A percentile compares a stretch with the other conserved stretches of the same genome.
phyloP scores from a whole-genome alignment of 2,888 invertebrate species.

The Cryptocephalus moraei region DNA sequence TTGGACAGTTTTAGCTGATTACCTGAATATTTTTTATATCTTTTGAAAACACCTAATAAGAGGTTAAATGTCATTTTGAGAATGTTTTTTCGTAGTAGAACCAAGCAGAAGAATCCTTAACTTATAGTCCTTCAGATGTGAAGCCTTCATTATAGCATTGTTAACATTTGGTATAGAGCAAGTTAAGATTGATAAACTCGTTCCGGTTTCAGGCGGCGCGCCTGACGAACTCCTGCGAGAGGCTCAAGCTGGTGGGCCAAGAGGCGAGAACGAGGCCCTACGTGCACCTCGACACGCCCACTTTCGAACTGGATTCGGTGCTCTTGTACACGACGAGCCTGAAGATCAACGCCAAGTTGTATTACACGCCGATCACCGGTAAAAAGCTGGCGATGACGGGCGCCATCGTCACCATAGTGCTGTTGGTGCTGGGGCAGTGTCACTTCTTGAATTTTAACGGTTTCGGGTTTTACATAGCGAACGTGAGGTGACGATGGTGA shows the following conservation, averaged over 20 bases:
- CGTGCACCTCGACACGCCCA: slow-evolving; percentile 67
- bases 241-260: slow-evolving; percentile 65
- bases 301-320: slow-evolving; percentile 65
- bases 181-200: no score
- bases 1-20: no score
- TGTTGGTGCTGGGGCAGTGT: slow-evolving; percentile 59
- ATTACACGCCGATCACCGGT: slow-evolving; percentile 61
- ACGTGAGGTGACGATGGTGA: no score
- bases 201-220: slow-evolving; percentile 55
- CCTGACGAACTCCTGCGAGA: slow-evolving; percentile 59
- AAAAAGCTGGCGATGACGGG: slow-evolving; percentile 55
- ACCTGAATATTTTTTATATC: no score
- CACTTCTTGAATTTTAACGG: slow-evolving; percentile 7
- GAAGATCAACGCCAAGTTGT: slow-evolving; percentile 63
- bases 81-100: no score
- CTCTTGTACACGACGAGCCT: slow-evolving; percentile 67
- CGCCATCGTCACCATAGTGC: slow-evolving; percentile 46
- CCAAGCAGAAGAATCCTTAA: no score
- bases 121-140: no score
- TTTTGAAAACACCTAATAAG: no score
- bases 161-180: no score
- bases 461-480: no score
- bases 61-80: no score
- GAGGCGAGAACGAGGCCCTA: slow-evolving; percentile 69
- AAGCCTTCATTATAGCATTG: no score